These are phyloP conservation scores for Phaenicophaeus curvirostris DNA, from an alignment of 2,797 vertebrate species.

Conservation along the genomic window DNA sequence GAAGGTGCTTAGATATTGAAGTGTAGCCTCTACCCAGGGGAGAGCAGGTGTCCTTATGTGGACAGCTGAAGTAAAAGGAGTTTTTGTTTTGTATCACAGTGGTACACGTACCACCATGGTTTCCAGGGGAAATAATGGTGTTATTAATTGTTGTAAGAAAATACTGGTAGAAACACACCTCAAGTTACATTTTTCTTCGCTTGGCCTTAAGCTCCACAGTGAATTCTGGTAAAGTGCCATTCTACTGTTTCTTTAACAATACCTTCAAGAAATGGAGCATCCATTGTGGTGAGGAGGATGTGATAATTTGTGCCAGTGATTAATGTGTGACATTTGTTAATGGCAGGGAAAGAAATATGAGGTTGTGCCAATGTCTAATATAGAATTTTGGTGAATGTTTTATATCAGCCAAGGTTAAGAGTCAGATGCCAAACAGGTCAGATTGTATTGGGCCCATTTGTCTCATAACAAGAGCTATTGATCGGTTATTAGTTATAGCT, in stretches of 20 bases:
- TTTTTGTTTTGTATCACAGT: background rate
- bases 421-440: background rate
- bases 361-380: background rate
- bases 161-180: background rate
- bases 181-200: background rate
- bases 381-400: conserved; percentile 8
- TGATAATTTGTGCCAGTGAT: background rate
- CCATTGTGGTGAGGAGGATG: background rate
- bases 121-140: background rate
- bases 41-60: background rate
- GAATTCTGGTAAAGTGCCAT: background rate
- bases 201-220: background rate
- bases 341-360: background rate
- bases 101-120: background rate
- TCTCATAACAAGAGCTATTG: background rate
- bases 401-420: background rate
- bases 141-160: background rate
- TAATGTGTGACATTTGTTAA: background rate
- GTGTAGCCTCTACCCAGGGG: background rate
- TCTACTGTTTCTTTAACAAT: background rate
- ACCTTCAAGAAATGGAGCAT: background rate
- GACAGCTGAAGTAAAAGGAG: background rate
- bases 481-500: background rate
- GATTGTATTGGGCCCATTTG: background rate
- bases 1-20: background rate